These are phyloP conservation scores for Solen grandis DNA, from an alignment of 1,140 invertebrate species.

Conservation along the genomic window DNA sequence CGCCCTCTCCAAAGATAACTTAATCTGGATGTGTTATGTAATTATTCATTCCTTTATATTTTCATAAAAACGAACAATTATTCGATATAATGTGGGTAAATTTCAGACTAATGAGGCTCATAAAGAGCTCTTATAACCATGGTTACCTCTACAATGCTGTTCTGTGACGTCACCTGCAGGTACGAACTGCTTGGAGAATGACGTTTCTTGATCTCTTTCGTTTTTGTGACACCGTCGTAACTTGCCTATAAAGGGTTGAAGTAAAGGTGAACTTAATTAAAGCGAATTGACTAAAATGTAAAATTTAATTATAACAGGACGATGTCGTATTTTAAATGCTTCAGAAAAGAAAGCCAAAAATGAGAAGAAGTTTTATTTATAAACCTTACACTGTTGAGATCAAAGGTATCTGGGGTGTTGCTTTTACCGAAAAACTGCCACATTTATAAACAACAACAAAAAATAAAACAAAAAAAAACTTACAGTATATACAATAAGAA, in stretches of 20 bases:
- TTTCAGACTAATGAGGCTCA: no score
- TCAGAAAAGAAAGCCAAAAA: background rate
- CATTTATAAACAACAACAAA: no score
- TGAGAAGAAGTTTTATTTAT: background rate
- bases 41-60: no score
- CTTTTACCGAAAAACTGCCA: no score
- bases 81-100: no score
- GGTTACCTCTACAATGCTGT: constrained; percentile 55
- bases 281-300: background rate
- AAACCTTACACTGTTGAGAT: background rate
- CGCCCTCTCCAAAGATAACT: no score
- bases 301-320: background rate
- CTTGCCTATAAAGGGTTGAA: constrained; percentile 51
- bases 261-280: background rate
- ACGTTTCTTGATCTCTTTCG: constrained; percentile 39
- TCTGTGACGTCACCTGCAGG: constrained; percentile 62
- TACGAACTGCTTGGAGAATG: constrained; percentile 69
- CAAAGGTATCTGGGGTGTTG: background rate
- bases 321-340: background rate
- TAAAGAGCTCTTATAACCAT: no score
- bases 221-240: constrained; percentile 16
- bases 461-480: no score
- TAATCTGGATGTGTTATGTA: no score
- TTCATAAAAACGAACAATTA: no score
- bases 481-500: no score